These are phyloP conservation scores for Apeltes quadracus DNA, from an alignment of 2,113 vertebrate species.

Conservation along the genomic window DNA sequence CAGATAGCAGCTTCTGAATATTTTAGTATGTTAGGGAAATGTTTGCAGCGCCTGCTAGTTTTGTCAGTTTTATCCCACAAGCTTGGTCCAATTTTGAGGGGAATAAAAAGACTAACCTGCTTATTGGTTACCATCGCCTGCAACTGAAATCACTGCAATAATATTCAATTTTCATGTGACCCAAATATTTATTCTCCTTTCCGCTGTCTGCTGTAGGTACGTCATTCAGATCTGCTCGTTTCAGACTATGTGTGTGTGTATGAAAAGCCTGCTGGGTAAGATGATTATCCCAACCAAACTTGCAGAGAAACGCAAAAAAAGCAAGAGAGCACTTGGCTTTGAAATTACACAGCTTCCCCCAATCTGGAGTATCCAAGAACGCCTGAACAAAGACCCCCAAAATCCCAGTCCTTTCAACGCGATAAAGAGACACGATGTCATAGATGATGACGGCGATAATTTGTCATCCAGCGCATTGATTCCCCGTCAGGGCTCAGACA, in stretches of 20 bases:
- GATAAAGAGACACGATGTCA: slow-evolving; percentile 15
- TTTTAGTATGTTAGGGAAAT: slow-evolving; percentile 65
- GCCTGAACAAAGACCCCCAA: background rate
- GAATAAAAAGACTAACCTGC: slow-evolving; percentile 7
- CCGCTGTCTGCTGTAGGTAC: slow-evolving; percentile 49
- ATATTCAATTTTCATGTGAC: slow-evolving; percentile 68
- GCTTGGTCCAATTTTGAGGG: slow-evolving; percentile 41
- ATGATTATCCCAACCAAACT: slow-evolving; percentile 56
- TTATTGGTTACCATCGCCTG: slow-evolving; percentile 35
- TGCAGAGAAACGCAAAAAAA: slow-evolving; percentile 25
- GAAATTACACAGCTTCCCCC: slow-evolving; percentile 38
- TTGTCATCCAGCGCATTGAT: slow-evolving; percentile 49
- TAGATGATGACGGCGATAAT: slow-evolving; percentile 29
- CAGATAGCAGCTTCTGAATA: slow-evolving; percentile 66
- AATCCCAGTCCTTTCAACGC: slow-evolving; percentile 30
- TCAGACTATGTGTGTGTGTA: slow-evolving; percentile 24
- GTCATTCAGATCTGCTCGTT: slow-evolving; percentile 48
- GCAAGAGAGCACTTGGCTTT: slow-evolving; percentile 17
- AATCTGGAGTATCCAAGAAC: slow-evolving; percentile 30
- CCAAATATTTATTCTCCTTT: slow-evolving; percentile 71
- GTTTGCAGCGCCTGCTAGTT: slow-evolving; percentile 57
- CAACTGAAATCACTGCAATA: slow-evolving; percentile 38
- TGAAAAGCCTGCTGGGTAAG: slow-evolving; percentile 23
- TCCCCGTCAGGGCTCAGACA: slow-evolving; percentile 36
- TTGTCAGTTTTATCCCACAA: slow-evolving; percentile 56